phyloP scores from a whole-genome alignment of 2,797 vertebrate species.

The Xiphophorus birchmanni region DNA sequence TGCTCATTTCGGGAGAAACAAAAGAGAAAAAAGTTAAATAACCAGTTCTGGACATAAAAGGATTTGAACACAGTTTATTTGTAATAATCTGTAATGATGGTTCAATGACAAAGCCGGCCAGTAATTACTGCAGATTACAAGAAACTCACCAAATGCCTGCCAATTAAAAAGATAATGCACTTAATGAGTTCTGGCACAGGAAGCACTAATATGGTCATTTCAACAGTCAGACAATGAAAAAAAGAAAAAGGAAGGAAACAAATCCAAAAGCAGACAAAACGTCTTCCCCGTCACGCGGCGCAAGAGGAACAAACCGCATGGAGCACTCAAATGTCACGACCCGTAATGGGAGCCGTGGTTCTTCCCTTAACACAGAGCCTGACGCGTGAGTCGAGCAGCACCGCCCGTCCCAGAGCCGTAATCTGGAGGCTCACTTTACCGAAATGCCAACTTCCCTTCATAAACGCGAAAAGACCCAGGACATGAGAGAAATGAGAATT shows the following conservation, averaged over 20 bases:
- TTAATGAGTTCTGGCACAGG: constrained; percentile 13
- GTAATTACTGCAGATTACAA: neutral
- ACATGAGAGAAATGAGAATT: neutral
- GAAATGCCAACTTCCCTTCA: constrained; percentile 58
- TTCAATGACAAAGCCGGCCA: neutral
- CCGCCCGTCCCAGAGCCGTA: neutral
- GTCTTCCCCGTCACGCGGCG: constrained; percentile 3
- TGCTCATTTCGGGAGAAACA: neutral
- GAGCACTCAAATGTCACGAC: constrained; percentile 49
- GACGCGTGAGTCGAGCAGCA: neutral
- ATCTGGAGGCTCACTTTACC: neutral
- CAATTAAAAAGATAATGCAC: neutral
- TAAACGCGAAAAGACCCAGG: neutral
- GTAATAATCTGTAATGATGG: neutral
- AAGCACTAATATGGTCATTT: constrained; percentile 15
- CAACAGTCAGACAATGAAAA: constrained; percentile 30
- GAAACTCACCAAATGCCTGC: constrained; percentile 4
- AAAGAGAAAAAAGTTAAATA: neutral
- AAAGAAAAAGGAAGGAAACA: constrained; percentile 47
- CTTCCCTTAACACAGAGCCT: constrained; percentile 40
- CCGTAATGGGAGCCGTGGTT: constrained; percentile 6
- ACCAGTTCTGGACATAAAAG: neutral
- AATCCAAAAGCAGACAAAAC: constrained; percentile 13
- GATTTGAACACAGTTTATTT: neutral
- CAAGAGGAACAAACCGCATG: constrained; percentile 41